These are phyloP conservation scores for Entomobrya proxima DNA, from an alignment of 2,888 invertebrate species.

Conservation along the genomic window DNA sequence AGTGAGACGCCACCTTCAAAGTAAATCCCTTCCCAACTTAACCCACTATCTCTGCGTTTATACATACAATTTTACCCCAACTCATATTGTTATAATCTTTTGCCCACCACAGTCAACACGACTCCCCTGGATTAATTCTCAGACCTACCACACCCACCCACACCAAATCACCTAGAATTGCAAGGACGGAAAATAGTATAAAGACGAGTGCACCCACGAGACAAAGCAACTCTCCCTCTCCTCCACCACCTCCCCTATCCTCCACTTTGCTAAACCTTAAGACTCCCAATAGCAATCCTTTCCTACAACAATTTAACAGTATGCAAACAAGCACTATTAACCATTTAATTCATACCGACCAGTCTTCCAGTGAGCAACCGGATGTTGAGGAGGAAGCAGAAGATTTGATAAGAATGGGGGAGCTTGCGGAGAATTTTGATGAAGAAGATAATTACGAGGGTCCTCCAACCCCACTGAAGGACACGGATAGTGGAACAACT, in stretches of 20 bases:
- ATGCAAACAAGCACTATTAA: neutral
- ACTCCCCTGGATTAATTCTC: slow-evolving; percentile 21
- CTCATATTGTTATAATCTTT: neutral
- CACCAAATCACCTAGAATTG: neutral
- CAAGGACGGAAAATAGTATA: too few species aligned
- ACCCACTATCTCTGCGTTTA: neutral
- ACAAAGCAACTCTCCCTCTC: neutral
- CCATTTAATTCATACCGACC: neutral
- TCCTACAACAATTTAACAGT: neutral
- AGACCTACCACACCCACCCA: slow-evolving; percentile 37
- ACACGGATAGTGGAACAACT: neutral
- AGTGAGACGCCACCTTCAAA: slow-evolving; percentile 5
- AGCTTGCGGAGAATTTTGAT: neutral
- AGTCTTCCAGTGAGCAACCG: neutral
- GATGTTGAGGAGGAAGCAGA: neutral
- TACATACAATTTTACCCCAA: neutral
- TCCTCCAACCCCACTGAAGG: neutral
- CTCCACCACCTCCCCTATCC: neutral
- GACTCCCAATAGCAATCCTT: neutral
- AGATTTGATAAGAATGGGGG: neutral
- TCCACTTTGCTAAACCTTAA: neutral
- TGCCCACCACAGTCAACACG: neutral
- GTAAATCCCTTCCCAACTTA: neutral
- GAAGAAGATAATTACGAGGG: neutral
- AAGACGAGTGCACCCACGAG: too few species aligned